A percentile compares a stretch with the other conserved stretches of the same genome.
Evolutionary conservation across 2,113 vertebrate genomes (phyloP).

Genomic region (Amphilophus citrinellus): DNA sequence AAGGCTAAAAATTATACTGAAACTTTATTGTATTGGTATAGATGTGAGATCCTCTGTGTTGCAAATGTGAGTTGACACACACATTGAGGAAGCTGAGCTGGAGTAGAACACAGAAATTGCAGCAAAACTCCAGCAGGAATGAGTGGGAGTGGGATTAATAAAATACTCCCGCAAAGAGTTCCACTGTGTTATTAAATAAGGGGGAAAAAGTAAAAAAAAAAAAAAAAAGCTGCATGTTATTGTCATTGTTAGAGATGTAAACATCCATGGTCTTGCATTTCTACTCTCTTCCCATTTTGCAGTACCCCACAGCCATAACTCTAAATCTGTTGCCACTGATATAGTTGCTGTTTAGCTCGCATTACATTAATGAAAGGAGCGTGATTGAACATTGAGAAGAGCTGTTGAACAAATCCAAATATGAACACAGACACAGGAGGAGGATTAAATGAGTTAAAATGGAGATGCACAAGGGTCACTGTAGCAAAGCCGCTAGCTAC

Average conservation of each 20-base stretch:
- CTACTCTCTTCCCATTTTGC: neutral
- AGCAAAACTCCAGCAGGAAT: neutral
- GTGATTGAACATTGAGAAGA: neutral
- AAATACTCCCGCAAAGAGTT: neutral
- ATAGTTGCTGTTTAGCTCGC: neutral
- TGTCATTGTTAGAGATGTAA: neutral
- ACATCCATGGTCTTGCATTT: too few species aligned
- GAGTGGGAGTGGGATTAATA: neutral
- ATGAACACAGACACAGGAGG: neutral
- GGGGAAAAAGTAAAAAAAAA: neutral
- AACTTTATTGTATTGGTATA: neutral
- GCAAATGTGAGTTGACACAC: neutral
- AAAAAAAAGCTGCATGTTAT: neutral
- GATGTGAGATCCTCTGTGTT: neutral
- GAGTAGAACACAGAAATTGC: neutral
- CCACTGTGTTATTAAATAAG: neutral
- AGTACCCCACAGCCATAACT: neutral
- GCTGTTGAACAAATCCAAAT: neutral
- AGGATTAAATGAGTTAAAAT: neutral
- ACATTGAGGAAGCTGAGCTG: neutral
- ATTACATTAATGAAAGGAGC: neutral
- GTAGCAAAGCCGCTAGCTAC: neutral
- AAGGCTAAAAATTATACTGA: neutral
- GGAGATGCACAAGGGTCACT: neutral
- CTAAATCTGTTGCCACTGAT: neutral